phyloP scores from a whole-genome alignment of 2,113 vertebrate genomes.

The Leptodactylus fuscus region DNA sequence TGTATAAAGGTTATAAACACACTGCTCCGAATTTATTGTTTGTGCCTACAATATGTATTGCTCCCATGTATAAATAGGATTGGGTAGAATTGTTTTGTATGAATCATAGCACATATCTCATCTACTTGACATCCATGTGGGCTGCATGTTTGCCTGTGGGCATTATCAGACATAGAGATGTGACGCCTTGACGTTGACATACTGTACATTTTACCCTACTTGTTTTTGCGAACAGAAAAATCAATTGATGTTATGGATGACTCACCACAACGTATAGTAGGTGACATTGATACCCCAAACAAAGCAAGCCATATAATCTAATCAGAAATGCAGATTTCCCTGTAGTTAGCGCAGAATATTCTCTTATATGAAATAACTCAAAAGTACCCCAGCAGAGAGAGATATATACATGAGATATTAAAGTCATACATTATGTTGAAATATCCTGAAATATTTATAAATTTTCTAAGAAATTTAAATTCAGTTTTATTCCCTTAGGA shows the following conservation, averaged over 20 bases:
- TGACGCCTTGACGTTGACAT: not conserved
- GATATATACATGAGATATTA: conserved; percentile 51
- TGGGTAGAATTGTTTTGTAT: not conserved
- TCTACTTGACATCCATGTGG: not conserved
- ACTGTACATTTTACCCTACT: not conserved
- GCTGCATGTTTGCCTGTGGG: not conserved
- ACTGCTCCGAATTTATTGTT: not conserved
- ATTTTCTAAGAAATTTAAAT: conserved; percentile 45
- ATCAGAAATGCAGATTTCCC: conserved; percentile 12
- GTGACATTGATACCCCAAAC: conserved; percentile 19
- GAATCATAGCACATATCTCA: not conserved
- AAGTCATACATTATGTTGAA: conserved; percentile 55
- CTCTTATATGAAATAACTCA: not conserved
- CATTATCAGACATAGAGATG: not conserved
- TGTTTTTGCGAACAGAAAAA: conserved; percentile 21
- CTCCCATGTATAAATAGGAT: not conserved
- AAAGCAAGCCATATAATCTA: not conserved
- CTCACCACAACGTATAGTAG: conserved; percentile 8
- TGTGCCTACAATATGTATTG: not conserved
- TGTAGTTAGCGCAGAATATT: conserved; percentile 22
- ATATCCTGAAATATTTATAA: conserved; percentile 57
- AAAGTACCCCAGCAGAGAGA: conserved; percentile 14
- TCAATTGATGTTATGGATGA: conserved; percentile 18
- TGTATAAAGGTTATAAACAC: not conserved
- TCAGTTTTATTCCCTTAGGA: conserved; percentile 37